Conservation (phyloP, 2,113 vertebrate species). For the Eretmochelys imbricata region DNA sequence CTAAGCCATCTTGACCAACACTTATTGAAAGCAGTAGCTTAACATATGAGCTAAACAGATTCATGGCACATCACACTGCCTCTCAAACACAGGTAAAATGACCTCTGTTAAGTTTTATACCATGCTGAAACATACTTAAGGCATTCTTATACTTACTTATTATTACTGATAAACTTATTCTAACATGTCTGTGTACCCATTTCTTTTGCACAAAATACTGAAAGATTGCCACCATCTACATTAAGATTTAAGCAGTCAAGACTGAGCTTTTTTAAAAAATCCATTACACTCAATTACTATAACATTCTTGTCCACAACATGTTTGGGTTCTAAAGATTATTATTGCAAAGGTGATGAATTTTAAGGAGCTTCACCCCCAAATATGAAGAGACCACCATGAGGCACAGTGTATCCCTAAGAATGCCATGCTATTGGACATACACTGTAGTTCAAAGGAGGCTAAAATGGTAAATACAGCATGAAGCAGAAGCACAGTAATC, state of each 20-base stretch:
- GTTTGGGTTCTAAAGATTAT: slow-evolving; percentile 24
- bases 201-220: neutral
- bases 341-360: slow-evolving; percentile 61
- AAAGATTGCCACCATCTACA: neutral
- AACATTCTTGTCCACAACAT: slow-evolving; percentile 44
- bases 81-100: slow-evolving; percentile 38
- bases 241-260: neutral
- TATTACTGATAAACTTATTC: slow-evolving; percentile 50
- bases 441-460: neutral
- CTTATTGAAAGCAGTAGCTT: slow-evolving; percentile 48
- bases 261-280: neutral
- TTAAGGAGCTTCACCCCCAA: neutral
- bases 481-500: slow-evolving; percentile 33
- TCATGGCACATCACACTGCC: slow-evolving; percentile 65
- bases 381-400: neutral
- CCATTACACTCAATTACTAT: neutral
- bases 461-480: neutral
- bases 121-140: slow-evolving; percentile 52
- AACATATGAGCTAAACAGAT: neutral
- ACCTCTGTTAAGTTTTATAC: slow-evolving; percentile 18
- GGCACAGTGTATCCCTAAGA: neutral
- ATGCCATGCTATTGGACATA: neutral
- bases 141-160: slow-evolving; percentile 30
- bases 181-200: slow-evolving; percentile 40
- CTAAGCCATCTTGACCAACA: slow-evolving; percentile 53